A percentile compares a stretch with the other conserved stretches of the same genome.
Conservation (phyloP, 30 jellyfish, hydroid and myxozoan genomes). For the Phacellophora camtschatica region DNA sequence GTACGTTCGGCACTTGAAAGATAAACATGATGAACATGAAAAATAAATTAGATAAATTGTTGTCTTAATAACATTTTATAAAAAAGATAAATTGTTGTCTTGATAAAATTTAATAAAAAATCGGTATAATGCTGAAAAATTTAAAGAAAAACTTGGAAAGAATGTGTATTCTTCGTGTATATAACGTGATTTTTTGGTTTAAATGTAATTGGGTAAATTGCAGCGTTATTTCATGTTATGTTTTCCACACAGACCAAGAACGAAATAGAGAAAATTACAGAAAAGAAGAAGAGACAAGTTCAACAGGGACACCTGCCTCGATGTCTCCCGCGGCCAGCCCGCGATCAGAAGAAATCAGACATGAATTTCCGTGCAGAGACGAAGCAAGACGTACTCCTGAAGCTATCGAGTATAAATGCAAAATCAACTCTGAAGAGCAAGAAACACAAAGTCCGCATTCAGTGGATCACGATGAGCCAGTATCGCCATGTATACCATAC, state of each 20-base stretch:
- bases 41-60: too few relatives aligned
- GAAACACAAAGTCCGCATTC: constrained; percentile 6
- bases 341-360: not conserved
- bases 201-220: too few relatives aligned
- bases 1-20: too few relatives aligned
- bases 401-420: not conserved
- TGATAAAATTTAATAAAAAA: too few relatives aligned
- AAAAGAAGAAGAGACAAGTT: constrained; percentile 56
- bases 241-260: not conserved
- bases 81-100: too few relatives aligned
- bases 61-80: too few relatives aligned
- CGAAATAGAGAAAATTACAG: constrained; percentile 5
- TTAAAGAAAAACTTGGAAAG: too few relatives aligned
- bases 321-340: constrained; percentile 61
- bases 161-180: too few relatives aligned
- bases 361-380: not conserved
- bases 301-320: constrained; percentile 91
- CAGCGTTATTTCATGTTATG: too few relatives aligned
- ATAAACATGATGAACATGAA: too few relatives aligned
- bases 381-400: not conserved
- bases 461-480: constrained; percentile 3
- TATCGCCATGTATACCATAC: constrained; percentile 45
- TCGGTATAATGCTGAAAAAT: too few relatives aligned
- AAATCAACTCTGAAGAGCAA: not conserved
- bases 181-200: not conserved